Evolutionary conservation across 1,140 invertebrate species (phyloP).

Genomic region (Drosophila neocordata): DNA sequence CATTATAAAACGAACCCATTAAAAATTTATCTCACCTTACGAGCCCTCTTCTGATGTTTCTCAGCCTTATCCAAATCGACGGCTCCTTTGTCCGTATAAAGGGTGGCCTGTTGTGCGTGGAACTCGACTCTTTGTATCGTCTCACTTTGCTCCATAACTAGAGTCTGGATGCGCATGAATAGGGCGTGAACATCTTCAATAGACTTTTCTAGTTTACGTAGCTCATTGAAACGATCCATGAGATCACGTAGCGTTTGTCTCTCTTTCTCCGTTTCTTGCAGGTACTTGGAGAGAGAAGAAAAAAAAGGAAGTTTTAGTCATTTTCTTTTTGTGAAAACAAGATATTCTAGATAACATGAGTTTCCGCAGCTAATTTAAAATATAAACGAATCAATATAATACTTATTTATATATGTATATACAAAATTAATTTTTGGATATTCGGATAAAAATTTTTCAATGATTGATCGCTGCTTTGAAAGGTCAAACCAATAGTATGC

Average conservation of each 20-base stretch:
- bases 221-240: conserved; percentile 77
- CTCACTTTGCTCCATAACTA: conserved; percentile 81
- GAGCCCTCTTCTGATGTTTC: conserved; percentile 65
- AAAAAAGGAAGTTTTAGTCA: too few relatives aligned
- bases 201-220: conserved; percentile 78
- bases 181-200: conserved; percentile 81
- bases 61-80: conserved; percentile 74
- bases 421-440: too few relatives aligned
- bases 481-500: too few relatives aligned
- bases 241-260: conserved; percentile 72
- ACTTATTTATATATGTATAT: too few relatives aligned
- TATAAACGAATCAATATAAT: too few relatives aligned
- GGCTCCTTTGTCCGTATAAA: conserved; percentile 72
- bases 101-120: conserved; percentile 77
- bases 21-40: conserved; percentile 60
- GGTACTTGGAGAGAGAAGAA: conserved; percentile 45
- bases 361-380: too few relatives aligned
- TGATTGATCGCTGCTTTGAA: too few relatives aligned
- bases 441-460: too few relatives aligned
- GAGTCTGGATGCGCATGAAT: conserved; percentile 77
- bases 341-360: too few relatives aligned
- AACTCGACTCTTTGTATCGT: conserved; percentile 79
- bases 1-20: neutral
- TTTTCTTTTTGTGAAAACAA: too few relatives aligned
- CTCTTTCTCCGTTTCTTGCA: conserved; percentile 81